Base-by-base conservation (phyloP, 64 coral and sea anemone genomes). In the Montipora sp. region DNA sequence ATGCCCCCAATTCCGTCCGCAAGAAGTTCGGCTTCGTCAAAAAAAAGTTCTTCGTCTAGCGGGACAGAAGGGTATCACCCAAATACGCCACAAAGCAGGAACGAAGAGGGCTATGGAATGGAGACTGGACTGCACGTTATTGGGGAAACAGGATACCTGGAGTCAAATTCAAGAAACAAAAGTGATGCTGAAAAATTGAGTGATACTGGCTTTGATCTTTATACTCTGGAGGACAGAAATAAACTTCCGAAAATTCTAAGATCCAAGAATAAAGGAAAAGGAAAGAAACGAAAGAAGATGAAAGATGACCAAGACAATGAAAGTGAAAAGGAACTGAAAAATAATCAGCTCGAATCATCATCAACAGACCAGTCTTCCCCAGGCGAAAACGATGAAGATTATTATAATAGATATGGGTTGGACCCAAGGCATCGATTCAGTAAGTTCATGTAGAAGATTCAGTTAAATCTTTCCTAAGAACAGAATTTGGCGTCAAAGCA, bases 201-300 rank as follows among this genome's bases (percentile, higher is more conserved):
- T 43, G 82, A 85, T 59, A 85, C 65, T 22, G 61, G 46, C 47
- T 85, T 85, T 49, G 45, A 71, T 11, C 82, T 85, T 21, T 72
- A 85, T 12, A 72, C 82, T 48, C 8, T 50, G 7, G 47, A 73
- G 1, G 82, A 85, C 65, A 68, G 63, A 7, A 85, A 49, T 3
- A 85, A 85, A 85, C 82, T 85, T 49, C 82, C 82, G 3, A 48
- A 72, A 72, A 85, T 85, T 18, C 71, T 85, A 72, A 85, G 71
- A 72, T n/a, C 82, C 7, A 73, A 73, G 65, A 85, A 85, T 50
- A 85, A 85, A 49, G 82, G 47, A 15, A 85, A 72, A 68, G 82
- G 82, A 3, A 49, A 19, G 1, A 85, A 85, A 12, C 43, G 82
- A 51, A 85, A 85, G 47, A 85, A 85, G 82, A 71, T 71, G 12